Conservation (phyloP, 2,888 invertebrate species). For the Troides aeacus region DNA sequence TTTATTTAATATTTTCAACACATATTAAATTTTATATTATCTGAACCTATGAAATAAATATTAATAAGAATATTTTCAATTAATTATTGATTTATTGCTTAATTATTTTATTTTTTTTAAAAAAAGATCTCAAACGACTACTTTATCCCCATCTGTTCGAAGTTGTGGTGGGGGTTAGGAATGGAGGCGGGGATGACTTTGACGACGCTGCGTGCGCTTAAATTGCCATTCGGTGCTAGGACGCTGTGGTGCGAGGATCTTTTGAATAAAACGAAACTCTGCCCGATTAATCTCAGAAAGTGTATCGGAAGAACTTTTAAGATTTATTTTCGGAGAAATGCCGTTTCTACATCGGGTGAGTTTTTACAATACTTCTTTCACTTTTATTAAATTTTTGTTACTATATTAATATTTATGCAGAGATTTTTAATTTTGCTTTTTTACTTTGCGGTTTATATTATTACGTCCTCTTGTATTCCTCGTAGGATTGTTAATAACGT, state of each 20-base stretch:
- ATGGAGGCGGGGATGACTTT: conserved; percentile 55
- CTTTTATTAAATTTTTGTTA: no score
- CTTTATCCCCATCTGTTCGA: conserved; percentile 34
- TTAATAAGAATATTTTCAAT: neutral
- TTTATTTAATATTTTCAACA: neutral
- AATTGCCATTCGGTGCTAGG: conserved; percentile 57
- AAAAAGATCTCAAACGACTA: conserved; percentile 37
- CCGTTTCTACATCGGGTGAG: conserved; percentile 69
- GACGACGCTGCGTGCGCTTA: conserved; percentile 48
- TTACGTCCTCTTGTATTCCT: no score
- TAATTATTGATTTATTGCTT: neutral
- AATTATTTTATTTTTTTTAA: neutral
- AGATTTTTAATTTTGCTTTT: no score
- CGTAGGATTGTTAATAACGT: no score
- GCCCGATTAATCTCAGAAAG: conserved; percentile 40
- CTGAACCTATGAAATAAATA: no score
- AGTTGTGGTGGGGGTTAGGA: conserved; percentile 38
- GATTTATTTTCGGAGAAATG: conserved; percentile 60
- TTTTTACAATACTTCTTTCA: conserved; percentile 27
- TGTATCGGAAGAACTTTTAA: conserved; percentile 45
- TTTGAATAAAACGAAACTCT: conserved; percentile 41
- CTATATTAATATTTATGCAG: no score
- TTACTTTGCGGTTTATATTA: no score
- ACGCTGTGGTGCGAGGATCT: conserved; percentile 52
- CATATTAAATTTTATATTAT: neutral